Conservation (phyloP, 2,113 vertebrate species). For the Toxotes jaculatrix region DNA sequence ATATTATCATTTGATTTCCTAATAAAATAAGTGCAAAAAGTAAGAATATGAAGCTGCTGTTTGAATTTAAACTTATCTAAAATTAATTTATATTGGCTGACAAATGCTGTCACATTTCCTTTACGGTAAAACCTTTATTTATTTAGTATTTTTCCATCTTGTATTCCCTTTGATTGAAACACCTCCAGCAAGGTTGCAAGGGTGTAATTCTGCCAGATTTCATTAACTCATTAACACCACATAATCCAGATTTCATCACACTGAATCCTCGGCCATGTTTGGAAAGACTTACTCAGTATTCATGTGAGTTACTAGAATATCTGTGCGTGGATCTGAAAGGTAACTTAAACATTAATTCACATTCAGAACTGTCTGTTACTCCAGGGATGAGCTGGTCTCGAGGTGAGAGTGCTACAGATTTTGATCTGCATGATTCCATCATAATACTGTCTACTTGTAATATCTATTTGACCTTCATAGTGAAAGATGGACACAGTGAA, state of each 20-base stretch:
- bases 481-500: background rate
- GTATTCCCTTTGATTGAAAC: background rate
- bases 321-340: background rate
- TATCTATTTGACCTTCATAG: conserved; percentile 25
- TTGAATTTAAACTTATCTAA: background rate
- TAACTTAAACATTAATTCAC: background rate
- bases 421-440: conserved; percentile 26
- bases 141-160: background rate
- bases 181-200: background rate
- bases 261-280: background rate
- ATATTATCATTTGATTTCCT: background rate
- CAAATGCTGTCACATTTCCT: background rate
- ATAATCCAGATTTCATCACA: background rate
- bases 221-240: background rate
- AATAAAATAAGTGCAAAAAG: background rate
- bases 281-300: background rate
- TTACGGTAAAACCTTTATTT: background rate
- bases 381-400: background rate
- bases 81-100: background rate
- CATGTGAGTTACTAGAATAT: background rate
- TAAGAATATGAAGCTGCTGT: background rate
- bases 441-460: background rate
- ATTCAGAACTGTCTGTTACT: background rate
- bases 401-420: background rate
- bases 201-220: no score